A percentile compares a stretch with the other conserved stretches of the same genome.
Conservation (phyloP, 2,113 vertebrate genomes). For the Hippocampus zosterae region DNA sequence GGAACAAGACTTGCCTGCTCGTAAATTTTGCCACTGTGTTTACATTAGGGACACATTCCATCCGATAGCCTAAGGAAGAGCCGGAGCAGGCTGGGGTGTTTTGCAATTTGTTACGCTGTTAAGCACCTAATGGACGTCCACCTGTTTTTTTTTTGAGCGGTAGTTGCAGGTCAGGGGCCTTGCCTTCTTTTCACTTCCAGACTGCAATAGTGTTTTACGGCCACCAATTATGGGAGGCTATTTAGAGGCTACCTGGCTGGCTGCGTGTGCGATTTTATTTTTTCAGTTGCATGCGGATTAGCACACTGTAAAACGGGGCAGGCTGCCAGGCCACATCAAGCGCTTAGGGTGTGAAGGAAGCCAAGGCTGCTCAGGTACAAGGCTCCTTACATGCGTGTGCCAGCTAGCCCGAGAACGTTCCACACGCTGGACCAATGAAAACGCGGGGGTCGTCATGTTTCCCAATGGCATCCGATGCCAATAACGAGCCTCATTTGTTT, state of each 20-base stretch:
- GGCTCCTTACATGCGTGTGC: constrained; percentile 17
- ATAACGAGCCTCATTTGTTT: constrained; percentile 68
- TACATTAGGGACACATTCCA: constrained; percentile 68
- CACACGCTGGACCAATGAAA: constrained; percentile 1
- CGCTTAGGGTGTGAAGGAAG: constrained; percentile 40
- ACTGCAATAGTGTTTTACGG: constrained; percentile 69
- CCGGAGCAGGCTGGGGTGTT: constrained; percentile 58
- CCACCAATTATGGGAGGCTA: constrained; percentile 70
- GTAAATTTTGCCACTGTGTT: constrained; percentile 69
- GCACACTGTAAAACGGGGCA: constrained; percentile 35
- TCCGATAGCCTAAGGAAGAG: constrained; percentile 56
- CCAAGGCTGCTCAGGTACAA: constrained; percentile 40
- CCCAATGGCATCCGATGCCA: constrained; percentile 39
- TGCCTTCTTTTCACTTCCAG: constrained; percentile 64
- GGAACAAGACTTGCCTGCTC: constrained; percentile 65
- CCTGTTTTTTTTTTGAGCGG: constrained; percentile 63
- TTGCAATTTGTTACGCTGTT: constrained; percentile 74
- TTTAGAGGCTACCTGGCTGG: constrained; percentile 65
- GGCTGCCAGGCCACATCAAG: constrained; percentile 62
- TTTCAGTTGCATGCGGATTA: constrained; percentile 60
- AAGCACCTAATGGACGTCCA: constrained; percentile 69
- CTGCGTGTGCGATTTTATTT: constrained; percentile 65
- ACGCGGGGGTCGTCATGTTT: constrained; percentile 14
- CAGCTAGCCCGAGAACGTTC: not conserved
- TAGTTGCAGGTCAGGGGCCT: constrained; percentile 47